Evolutionary conservation across 2,113 vertebrate species (phyloP), one percentile per base, ranked within the genome.

Genomic region (Erythrolamprus reginae): DNA sequence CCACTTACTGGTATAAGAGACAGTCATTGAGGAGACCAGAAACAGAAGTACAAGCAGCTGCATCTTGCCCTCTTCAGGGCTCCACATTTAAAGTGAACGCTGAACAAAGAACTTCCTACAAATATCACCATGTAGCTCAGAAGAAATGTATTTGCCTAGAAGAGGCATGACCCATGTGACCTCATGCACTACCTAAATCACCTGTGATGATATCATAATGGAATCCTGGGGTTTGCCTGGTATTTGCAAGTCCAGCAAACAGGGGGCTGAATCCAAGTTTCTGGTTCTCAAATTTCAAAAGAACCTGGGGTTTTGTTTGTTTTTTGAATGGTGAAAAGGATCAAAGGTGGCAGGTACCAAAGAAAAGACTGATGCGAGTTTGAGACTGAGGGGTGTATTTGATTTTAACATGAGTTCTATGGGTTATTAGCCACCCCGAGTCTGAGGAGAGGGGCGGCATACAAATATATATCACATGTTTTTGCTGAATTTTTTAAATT

Each of bases 161-260:
- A 33, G 55, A 50, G 56, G 50, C n/a, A 61, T 61, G 42, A 10
- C 42, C 21, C 53, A 51, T n/a, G 42, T 95, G 93, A 96, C 92
- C 65, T 95, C 95, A 93, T 92, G 88, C 7, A 10, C 86, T 82
- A 87, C 4, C 19, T 24, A 0, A 0, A 17, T 85, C 38, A 1
- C 3, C 77, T 47, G 61, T 4, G 56, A 0, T 26, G 89, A 42
- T 2, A 5, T 92, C 50, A 77, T 17, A 0, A 10, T 0, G 10
- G 87, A 53, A 9, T 9, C 5, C 42, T 42, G 13, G 3, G 28
- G 42, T 10, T 61, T 50, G 88, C 17, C 26, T n/a, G 4, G n/a
- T 24, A 13, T 45, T 51, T 5, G 56, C 33, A 13, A 23, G 23
- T 21, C 53, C 12, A 38, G 3, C 28, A 26, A 26, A 51, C 24